Percentiles rank a stretch among this genome's conserved stretches.
Conservation (phyloP, 2,797 vertebrate genomes). For the Danio choprae region DNA sequence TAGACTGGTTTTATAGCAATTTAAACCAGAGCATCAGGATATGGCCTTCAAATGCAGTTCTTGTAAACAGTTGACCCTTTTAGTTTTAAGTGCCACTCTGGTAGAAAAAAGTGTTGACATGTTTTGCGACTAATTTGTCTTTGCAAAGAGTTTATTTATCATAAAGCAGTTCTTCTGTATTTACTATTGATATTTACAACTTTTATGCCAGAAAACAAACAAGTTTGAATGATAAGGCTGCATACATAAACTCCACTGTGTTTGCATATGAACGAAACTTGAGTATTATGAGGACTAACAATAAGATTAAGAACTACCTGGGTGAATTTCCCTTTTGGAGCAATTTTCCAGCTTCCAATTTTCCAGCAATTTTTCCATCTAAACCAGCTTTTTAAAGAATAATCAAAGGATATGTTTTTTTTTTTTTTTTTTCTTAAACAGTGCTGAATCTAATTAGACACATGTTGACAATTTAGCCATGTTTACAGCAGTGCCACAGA, state of each 20-base stretch:
- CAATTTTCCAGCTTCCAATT: no score
- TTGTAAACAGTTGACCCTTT: conserved; percentile 68
- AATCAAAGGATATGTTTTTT: conserved; percentile 12
- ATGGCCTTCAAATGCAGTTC: conserved; percentile 46
- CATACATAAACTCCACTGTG: background rate
- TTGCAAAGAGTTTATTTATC: conserved; percentile 61
- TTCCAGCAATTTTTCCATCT: no score
- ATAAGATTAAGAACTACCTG: background rate
- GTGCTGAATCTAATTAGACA: conserved; percentile 41
- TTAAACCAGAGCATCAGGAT: conserved; percentile 26
- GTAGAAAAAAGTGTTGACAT: conserved; percentile 43
- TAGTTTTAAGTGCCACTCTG: conserved; percentile 58
- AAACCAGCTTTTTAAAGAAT: conserved; percentile 3
- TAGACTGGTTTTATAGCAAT: conserved; percentile 7
- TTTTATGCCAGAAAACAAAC: background rate
- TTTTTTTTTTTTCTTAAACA: background rate
- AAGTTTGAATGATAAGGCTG: background rate
- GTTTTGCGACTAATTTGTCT: conserved; percentile 59
- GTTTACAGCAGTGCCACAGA: conserved; percentile 49
- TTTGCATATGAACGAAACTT: background rate
- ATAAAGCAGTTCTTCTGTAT: conserved; percentile 43
- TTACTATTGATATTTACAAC: conserved; percentile 40
- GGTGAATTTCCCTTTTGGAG: background rate
- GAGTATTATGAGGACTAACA: background rate
- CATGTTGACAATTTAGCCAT: conserved; percentile 47